Evolutionary conservation across 2,113 vertebrate genomes (phyloP).

Genomic region (Saiga tatarica): DNA sequence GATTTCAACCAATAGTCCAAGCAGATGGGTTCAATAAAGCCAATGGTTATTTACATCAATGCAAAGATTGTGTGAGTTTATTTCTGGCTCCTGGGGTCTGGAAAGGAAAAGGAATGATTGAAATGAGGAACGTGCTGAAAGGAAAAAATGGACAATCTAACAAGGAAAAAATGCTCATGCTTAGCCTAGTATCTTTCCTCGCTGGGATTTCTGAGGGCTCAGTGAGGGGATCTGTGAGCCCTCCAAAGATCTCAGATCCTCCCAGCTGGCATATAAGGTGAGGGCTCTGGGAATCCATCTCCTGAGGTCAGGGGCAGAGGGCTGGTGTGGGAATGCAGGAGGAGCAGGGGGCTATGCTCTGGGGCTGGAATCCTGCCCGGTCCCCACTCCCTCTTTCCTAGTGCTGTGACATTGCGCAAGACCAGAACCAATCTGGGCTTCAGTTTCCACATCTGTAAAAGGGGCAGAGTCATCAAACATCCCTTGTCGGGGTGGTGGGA

Average conservation of each 20-base stretch:
- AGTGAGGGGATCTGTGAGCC: background rate
- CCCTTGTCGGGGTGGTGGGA: accelerated
- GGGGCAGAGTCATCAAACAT: background rate
- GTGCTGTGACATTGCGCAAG: background rate
- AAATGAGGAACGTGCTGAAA: conserved; percentile 52
- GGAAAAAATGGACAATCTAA: conserved; percentile 48
- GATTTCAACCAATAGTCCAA: conserved; percentile 47
- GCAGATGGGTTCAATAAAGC: conserved; percentile 72
- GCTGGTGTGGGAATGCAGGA: background rate
- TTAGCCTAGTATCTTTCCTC: conserved; percentile 1
- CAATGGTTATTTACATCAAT: conserved; percentile 67
- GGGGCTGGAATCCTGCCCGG: background rate
- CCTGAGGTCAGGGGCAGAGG: accelerated
- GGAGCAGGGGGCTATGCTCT: background rate
- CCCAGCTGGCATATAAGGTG: background rate
- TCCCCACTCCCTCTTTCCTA: accelerated
- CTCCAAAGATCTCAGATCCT: background rate
- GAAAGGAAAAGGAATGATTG: conserved; percentile 62
- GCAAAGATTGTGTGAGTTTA: conserved; percentile 34
- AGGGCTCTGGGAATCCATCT: background rate
- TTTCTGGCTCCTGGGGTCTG: conserved; percentile 69
- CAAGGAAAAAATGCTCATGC: conserved; percentile 24
- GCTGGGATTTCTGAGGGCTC: background rate
- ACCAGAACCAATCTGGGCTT: background rate
- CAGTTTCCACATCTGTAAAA: background rate